A percentile compares a stretch with the other conserved stretches of the same genome.
These are phyloP conservation scores for Caenorhabditis sinica DNA, from an alignment of 2,888 invertebrate species.

Conservation along the genomic window DNA sequence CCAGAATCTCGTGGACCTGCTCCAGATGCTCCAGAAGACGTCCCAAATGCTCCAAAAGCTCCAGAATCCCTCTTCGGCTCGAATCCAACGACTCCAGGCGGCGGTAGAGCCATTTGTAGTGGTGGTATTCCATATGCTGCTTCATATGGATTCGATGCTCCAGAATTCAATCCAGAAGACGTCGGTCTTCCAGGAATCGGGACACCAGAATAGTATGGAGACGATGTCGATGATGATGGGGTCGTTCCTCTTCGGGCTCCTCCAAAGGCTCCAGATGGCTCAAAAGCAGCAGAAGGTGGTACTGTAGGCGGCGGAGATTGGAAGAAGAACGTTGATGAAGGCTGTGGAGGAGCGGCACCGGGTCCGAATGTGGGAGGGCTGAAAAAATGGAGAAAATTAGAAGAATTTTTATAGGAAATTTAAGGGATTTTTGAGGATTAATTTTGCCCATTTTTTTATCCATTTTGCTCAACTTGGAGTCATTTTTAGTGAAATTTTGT, in stretches of 20 bases:
- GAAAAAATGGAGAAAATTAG: background rate
- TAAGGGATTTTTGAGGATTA: no score
- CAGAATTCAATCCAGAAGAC: no score
- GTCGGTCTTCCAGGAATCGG: background rate
- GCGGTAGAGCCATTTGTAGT: conserved; percentile 24
- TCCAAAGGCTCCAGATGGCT: no score
- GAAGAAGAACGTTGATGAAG: background rate
- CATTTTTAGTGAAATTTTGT: no score
- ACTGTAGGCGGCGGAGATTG: no score
- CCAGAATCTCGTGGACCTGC: no score
- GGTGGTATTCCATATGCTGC: background rate
- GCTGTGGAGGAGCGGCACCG: background rate
- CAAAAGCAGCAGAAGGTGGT: no score
- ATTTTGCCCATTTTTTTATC: no score
- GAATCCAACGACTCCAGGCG: conserved; percentile 13
- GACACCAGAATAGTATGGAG: background rate
- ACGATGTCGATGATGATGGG: background rate
- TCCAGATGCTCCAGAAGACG: no score
- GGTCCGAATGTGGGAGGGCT: background rate
- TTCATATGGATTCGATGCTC: no score
- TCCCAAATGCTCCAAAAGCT: background rate
- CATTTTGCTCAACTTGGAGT: no score
- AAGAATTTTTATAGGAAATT: no score
- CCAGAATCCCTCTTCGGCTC: background rate
- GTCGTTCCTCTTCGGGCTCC: background rate